A percentile compares a stretch with the other conserved stretches of the same genome.
Evolutionary conservation across 2,113 vertebrate species (phyloP).

Genomic region (Plectropomus leopardus): DNA sequence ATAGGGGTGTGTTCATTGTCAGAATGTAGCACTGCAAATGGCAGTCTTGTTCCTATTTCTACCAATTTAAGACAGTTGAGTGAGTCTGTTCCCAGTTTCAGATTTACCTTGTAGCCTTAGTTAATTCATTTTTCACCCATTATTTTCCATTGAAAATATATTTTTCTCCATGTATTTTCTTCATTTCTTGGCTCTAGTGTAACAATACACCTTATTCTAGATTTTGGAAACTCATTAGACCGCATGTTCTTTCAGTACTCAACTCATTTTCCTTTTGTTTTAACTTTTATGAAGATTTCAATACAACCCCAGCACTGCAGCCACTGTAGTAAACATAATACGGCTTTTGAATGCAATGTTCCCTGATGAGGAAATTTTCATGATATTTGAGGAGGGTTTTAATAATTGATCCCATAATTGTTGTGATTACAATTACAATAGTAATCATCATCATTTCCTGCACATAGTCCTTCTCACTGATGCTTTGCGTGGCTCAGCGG

Average conservation of each 20-base stretch:
- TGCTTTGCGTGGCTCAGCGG: neutral
- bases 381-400: slow-evolving; percentile 51
- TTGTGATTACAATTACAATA: slow-evolving; percentile 55
- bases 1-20: neutral
- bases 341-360: neutral
- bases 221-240: too few species aligned
- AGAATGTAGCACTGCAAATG: neutral
- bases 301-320: neutral
- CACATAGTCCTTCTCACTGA: slow-evolving; percentile 22
- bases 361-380: neutral
- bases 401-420: slow-evolving; percentile 51
- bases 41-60: too few species aligned
- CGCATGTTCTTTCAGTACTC: neutral
- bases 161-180: neutral
- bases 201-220: neutral
- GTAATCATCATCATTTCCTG: slow-evolving; percentile 54
- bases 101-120: too few species aligned
- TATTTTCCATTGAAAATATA: neutral
- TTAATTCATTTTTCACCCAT: too few species aligned
- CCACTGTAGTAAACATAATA: neutral
- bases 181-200: neutral
- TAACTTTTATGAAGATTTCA: neutral
- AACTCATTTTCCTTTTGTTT: neutral
- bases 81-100: too few species aligned
- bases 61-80: too few species aligned